Evolutionary conservation across 2,888 invertebrate species (phyloP).

Genomic region (Acleris holmiana): DNA sequence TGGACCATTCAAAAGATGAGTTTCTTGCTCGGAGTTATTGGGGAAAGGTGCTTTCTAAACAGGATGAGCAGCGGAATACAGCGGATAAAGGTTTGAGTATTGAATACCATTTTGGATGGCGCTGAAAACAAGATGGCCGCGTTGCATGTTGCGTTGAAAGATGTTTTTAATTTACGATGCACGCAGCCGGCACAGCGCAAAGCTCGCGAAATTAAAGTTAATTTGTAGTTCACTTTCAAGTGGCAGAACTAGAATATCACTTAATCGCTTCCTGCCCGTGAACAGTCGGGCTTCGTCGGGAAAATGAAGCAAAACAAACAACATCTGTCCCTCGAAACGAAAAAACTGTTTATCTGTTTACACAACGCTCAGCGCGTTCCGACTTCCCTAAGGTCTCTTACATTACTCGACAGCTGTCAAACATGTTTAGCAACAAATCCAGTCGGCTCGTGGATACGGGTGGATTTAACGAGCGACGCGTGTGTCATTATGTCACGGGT

Average conservation of each 20-base stretch:
- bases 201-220: slow-evolving; percentile 31
- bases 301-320: slow-evolving; percentile 36
- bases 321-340: slow-evolving; percentile 33
- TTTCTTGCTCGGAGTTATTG: slow-evolving; percentile 26
- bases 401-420: slow-evolving; percentile 42
- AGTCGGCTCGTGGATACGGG: slow-evolving; percentile 34
- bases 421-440: slow-evolving; percentile 38
- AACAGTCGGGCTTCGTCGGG: slow-evolving; percentile 14
- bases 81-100: slow-evolving; percentile 1
- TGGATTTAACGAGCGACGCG: slow-evolving; percentile 33
- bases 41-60: slow-evolving; percentile 14
- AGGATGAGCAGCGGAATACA: slow-evolving; percentile 1
- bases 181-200: slow-evolving; percentile 34
- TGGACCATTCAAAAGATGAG: slow-evolving; percentile 43
- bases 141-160: slow-evolving; percentile 26
- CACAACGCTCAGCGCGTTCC: slow-evolving; percentile 29
- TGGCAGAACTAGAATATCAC: slow-evolving; percentile 33
- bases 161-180: slow-evolving; percentile 29
- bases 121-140: slow-evolving; percentile 12
- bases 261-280: slow-evolving; percentile 33
- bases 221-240: slow-evolving; percentile 34
- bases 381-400: slow-evolving; percentile 34
- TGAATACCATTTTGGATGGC: slow-evolving; percentile 1
- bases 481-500: slow-evolving; percentile 34
- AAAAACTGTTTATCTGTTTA: slow-evolving; percentile 36